Evolutionary conservation across 2,888 invertebrate genomes (phyloP), one percentile per base, ranked within the genome.

Genomic region (Polietes domitor): DNA sequence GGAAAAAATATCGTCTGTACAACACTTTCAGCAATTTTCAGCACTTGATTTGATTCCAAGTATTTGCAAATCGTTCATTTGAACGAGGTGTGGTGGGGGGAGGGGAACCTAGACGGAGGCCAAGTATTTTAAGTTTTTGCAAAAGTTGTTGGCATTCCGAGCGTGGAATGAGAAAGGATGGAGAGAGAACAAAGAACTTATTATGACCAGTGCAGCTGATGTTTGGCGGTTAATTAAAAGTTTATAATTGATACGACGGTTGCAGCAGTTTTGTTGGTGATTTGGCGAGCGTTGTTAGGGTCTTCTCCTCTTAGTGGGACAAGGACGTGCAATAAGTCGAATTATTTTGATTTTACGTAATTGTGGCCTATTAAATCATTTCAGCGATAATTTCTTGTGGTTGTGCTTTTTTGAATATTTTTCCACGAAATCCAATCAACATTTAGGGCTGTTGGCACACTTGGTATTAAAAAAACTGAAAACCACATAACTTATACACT

Each of bases 191-290:
- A n/a, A n/a, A n/a, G n/a, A n/a, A n/a, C 47, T 12, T 47, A 10
- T 37, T 37, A 7, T 37, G 10, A 12, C 37, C 47, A 47, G 15
- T 2, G 15, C n/a, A n/a, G n/a, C n/a, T 41, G 41, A 12, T n/a
- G 47, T 47, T 47, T 47, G 47, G 15, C 2, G n/a, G 47, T 47
- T 47, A n/a, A 47, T 47, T 15, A 47, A 47, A 47, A 47, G 47
- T 47, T 47, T 47, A 47, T 47, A 47, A 47, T 47, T 47, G 47
- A 47, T n/a, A 47, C 47, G 47, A 7, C 47, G n/a, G n/a, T n/a
- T n/a, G 15, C 47, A 47, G 47, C n/a, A 47, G 47, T 65, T 28
- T 65, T 32, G 37, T 65, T 26, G 65, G 28, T 32, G 37, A n/a
- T 28, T 28, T 65, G 28, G 61, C 15, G 12, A 12, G 9, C 37